phyloP scores from a whole-genome alignment of 2,797 vertebrate genomes.

The Cryptoblepharus egeriae region DNA sequence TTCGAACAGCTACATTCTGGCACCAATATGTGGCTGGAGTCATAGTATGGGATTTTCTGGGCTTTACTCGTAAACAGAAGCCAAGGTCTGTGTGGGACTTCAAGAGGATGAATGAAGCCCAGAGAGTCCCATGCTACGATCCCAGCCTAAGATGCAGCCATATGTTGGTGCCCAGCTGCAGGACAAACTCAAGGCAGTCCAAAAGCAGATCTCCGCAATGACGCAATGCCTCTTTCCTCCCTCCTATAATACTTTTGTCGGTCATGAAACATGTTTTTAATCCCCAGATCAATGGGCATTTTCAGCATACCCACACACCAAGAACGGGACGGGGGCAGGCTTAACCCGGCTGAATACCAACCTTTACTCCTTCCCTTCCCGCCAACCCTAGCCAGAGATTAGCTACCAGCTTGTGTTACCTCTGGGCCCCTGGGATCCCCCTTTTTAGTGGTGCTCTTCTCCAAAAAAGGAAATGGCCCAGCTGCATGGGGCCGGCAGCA shows the following conservation, averaged over 20 bases:
- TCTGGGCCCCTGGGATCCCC: conserved; percentile 68
- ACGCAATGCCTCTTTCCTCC: neutral
- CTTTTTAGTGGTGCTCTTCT: conserved; percentile 77
- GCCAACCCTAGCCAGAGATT: conserved; percentile 29
- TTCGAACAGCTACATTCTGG: neutral
- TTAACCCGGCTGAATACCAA: fast-evolving
- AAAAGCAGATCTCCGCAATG: neutral
- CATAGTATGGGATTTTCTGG: no score
- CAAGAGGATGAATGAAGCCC: no score
- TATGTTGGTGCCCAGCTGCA: neutral
- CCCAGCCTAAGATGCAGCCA: no score
- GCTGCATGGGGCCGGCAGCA: conserved; percentile 77
- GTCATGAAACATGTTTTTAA: no score
- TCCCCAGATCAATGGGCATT: no score
- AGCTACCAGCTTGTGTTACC: conserved; percentile 56
- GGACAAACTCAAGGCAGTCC: neutral
- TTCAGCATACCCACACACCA: neutral
- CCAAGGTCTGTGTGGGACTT: no score
- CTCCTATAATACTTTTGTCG: no score
- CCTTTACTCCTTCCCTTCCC: neutral
- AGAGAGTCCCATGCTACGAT: no score
- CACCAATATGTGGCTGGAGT: no score
- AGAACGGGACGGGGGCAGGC: neutral
- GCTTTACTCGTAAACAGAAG: neutral
- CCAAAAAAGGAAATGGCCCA: conserved; percentile 87